Percentiles rank a stretch among this genome's conserved stretches.
Evolutionary conservation across 2,797 vertebrate species (phyloP).

Genomic region (Notoglanidium macrostoma): DNA sequence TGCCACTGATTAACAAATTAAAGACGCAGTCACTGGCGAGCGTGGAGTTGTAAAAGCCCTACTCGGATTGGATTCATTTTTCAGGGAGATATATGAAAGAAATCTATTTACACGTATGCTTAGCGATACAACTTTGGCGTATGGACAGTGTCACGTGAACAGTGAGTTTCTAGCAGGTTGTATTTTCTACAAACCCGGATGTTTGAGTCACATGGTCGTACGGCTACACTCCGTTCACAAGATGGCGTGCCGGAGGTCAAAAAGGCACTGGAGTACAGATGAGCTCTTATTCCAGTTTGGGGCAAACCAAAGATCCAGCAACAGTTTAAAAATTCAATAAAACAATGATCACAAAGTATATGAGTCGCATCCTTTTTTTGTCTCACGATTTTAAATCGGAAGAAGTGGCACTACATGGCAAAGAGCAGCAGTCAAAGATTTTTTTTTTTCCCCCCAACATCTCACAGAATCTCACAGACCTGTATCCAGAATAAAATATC

Average conservation of each 20-base stretch:
- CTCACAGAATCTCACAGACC: background rate
- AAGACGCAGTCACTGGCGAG: background rate
- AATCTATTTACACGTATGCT: background rate
- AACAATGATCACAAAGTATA: background rate
- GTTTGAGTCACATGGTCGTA: background rate
- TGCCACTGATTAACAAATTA: background rate
- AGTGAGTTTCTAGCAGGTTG: background rate
- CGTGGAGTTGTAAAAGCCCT: background rate
- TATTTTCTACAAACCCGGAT: background rate
- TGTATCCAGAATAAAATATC: background rate
- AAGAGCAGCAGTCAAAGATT: background rate
- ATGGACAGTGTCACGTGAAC: background rate
- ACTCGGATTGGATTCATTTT: background rate
- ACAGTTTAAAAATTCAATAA: background rate
- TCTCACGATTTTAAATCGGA: background rate
- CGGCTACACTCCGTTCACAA: background rate
- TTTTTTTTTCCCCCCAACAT: background rate
- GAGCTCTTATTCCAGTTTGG: background rate
- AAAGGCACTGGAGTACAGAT: background rate
- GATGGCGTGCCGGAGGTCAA: background rate
- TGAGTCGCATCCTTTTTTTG: too few species aligned
- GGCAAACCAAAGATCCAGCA: background rate
- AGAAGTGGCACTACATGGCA: background rate
- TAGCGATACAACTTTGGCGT: too few species aligned
- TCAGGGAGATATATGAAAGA: background rate